These are phyloP conservation scores for Hedya salicella DNA, from an alignment of 2,888 invertebrate genomes.

Conservation along the genomic window DNA sequence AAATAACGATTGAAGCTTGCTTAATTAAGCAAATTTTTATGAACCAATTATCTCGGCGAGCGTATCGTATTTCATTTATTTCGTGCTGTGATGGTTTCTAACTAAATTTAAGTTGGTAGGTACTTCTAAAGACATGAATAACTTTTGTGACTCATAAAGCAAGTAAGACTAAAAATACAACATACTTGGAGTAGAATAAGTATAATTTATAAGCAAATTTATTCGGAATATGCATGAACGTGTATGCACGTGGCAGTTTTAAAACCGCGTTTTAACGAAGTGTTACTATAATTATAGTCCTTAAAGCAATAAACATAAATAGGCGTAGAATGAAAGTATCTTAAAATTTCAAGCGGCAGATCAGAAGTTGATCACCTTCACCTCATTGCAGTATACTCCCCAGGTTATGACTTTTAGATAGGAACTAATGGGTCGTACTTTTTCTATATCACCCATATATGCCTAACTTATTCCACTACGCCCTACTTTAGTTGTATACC, in stretches of 20 bases:
- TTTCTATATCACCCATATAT: background rate
- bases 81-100: background rate
- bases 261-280: background rate
- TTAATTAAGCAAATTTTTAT: background rate
- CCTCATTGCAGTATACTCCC: too few relatives aligned
- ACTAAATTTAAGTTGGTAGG: too few relatives aligned
- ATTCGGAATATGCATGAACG: background rate
- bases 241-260: background rate
- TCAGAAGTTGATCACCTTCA: too few relatives aligned
- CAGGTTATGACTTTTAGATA: too few relatives aligned
- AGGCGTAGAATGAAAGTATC: too few relatives aligned
- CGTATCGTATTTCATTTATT: slow-evolving; percentile 5
- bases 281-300: background rate
- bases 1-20: background rate
- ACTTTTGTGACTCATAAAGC: background rate
- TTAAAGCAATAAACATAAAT: background rate
- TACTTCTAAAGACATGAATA: background rate
- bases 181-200: background rate
- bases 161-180: background rate
- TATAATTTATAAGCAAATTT: background rate
- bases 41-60: background rate
- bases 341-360: too few relatives aligned
- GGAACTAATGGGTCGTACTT: too few relatives aligned
- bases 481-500: background rate
- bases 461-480: background rate